A percentile compares a stretch with the other conserved stretches of the same genome.
Evolutionary conservation across 2,113 vertebrate genomes (phyloP).

Genomic region (Lucifuga dentata): DNA sequence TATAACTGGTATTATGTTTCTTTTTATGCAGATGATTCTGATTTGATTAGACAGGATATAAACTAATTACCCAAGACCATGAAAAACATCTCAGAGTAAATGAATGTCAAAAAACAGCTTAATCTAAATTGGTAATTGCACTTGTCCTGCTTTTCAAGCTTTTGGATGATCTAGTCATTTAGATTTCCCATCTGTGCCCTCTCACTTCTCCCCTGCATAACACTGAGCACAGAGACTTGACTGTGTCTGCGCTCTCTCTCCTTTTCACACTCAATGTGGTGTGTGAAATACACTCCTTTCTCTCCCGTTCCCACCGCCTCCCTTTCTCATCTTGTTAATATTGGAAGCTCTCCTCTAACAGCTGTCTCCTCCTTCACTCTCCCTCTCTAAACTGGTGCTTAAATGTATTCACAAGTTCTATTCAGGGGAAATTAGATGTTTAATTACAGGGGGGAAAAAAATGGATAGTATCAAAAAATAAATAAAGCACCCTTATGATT

Average conservation of each 20-base stretch:
- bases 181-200: slow-evolving; percentile 83
- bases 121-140: slow-evolving; percentile 78
- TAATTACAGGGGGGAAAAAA: background rate
- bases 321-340: slow-evolving; percentile 64
- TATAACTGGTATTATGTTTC: slow-evolving; percentile 24
- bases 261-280: slow-evolving; percentile 82
- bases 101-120: slow-evolving; percentile 53
- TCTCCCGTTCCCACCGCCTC: slow-evolving; percentile 63
- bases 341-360: slow-evolving; percentile 75
- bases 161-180: slow-evolving; percentile 74
- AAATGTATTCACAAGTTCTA: slow-evolving; percentile 5
- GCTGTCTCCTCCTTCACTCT: slow-evolving; percentile 72
- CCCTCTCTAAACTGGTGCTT: slow-evolving; percentile 31
- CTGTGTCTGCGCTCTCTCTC: slow-evolving; percentile 62
- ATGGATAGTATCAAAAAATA: no score
- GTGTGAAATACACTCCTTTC: slow-evolving; percentile 76
- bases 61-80: slow-evolving; percentile 31
- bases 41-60: slow-evolving; percentile 26
- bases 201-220: slow-evolving; percentile 71
- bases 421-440: background rate
- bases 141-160: slow-evolving; percentile 70
- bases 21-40: slow-evolving; percentile 40
- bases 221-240: slow-evolving; percentile 62
- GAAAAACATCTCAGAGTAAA: slow-evolving; percentile 36
- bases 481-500: no score